These are phyloP conservation scores for Orius insidiosus DNA, from an alignment of 1,140 invertebrate genomes.

Conservation along the genomic window DNA sequence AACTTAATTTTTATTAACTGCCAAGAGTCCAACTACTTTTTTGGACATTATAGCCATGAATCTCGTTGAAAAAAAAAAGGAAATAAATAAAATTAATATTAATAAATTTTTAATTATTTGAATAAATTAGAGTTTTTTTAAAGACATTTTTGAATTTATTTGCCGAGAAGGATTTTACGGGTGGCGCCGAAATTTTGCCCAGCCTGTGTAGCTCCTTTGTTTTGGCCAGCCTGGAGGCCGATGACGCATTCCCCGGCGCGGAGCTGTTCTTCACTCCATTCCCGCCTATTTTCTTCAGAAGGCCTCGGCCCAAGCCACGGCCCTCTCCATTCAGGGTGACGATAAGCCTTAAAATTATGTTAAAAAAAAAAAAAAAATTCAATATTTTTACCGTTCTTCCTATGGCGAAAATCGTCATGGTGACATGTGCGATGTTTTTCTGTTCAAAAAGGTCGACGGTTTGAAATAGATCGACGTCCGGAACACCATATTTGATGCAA, in stretches of 20 bases:
- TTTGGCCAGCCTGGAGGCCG: conserved; percentile 88
- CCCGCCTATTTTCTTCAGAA: conserved; percentile 74
- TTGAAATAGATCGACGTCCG: conserved; percentile 88
- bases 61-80: no score
- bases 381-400: conserved; percentile 81
- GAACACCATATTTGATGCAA: conserved; percentile 71
- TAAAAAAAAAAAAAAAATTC: background rate
- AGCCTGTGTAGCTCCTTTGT: conserved; percentile 85
- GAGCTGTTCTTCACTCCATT: conserved; percentile 82
- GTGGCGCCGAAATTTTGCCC: conserved; percentile 87
- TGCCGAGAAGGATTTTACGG: conserved; percentile 72
- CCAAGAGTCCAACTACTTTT: no score
- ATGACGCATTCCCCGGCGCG: conserved; percentile 77
- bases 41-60: no score
- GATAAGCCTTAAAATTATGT: conserved; percentile 60
- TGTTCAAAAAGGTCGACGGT: conserved; percentile 88
- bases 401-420: conserved; percentile 81
- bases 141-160: no score
- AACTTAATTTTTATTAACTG: no score
- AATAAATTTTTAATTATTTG: no score
- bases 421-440: conserved; percentile 86
- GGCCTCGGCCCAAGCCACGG: conserved; percentile 79
- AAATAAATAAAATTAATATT: conserved; percentile 19
- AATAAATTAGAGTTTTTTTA: no score
- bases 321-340: conserved; percentile 74